Evolutionary conservation across 2,888 invertebrate genomes (phyloP), one percentile per base, ranked within the genome.

Genomic region (Macrosiphum euphorbiae): DNA sequence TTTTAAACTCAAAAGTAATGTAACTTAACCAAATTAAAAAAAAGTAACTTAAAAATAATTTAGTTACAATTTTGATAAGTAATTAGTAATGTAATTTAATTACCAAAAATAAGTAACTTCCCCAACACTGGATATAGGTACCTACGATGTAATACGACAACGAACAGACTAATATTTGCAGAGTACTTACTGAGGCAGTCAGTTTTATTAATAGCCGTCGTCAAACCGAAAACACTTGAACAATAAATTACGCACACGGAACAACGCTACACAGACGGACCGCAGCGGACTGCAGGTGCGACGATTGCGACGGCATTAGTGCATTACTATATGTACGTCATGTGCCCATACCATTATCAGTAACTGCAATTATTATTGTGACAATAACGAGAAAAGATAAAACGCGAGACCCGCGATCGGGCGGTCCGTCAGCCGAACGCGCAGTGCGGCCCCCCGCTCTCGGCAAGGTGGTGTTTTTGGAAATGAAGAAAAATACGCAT

Each of bases 371-470:
- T 7, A 67, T 67, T 13, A 78, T 78, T 78, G 78, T 78, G 78
- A 78, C 78, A 20, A 78, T 35, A 78, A 35, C 78, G 78, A 78
- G 78, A 41, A 78, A 78, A 78, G 78, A 78, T 78, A 85, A 44
- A 44, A 44, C 44, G 26, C 44, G 28, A 11, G 85, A 85, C 44
- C 44, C 44, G 28, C 26, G 85, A 85, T 28, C 44, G 85, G 44
- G 41, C 84, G 24, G 41, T 35, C 7, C 3, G 35, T 35, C 35
- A 20, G 85, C 26, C 44, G 44, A 41, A 41, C 85, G 44, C 28
- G 85, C 44, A 41, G 85, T 85, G 85, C 44, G 13, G 13, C 28
- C 44, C 41, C 44, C 85, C 26, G 13, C 13, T 44, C 13, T 28
- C 41, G 13, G 28, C 44, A 44, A 20, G 50, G n/a, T 50, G 50